A percentile compares a stretch with the other conserved stretches of the same genome.
phyloP scores from a whole-genome alignment of 2,797 vertebrate genomes.

The Choloepus didactylus region DNA sequence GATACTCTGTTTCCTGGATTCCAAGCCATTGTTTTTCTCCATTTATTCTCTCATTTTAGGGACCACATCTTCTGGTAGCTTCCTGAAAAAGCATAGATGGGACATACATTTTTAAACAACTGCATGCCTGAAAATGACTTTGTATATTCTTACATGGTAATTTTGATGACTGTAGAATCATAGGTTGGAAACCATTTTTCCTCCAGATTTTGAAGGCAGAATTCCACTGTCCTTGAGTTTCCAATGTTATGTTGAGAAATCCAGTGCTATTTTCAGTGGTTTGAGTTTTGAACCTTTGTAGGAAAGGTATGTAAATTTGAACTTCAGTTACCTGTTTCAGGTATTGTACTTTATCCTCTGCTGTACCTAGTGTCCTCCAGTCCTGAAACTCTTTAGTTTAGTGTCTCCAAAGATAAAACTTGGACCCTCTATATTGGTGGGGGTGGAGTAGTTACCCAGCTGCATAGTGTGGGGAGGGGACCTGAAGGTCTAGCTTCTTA shows the following conservation, averaged over 20 bases:
- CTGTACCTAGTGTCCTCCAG: neutral
- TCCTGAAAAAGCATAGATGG: neutral
- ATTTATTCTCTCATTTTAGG: slow-evolving; percentile 49
- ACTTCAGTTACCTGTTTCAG: neutral
- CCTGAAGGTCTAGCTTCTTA: neutral
- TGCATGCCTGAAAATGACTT: neutral
- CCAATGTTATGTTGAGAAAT: neutral
- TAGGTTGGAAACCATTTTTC: neutral
- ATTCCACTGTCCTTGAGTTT: neutral
- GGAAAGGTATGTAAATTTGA: neutral
- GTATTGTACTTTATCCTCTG: neutral
- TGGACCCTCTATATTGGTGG: neutral
- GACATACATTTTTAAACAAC: neutral
- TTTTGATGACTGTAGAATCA: neutral
- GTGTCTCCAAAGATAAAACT: neutral
- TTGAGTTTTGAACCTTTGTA: slow-evolving; percentile 12
- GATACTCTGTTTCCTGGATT: slow-evolving; percentile 46
- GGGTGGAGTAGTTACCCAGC: neutral
- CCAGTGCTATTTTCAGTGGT: neutral
- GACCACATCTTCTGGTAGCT: slow-evolving; percentile 22
- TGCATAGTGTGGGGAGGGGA: neutral
- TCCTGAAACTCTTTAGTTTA: neutral
- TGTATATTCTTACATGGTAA: neutral
- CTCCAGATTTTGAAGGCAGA: neutral
- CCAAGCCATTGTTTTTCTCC: slow-evolving; percentile 8